Base-by-base conservation (phyloP, 2,888 invertebrate genomes). In the Alentia gelatinosa region DNA sequence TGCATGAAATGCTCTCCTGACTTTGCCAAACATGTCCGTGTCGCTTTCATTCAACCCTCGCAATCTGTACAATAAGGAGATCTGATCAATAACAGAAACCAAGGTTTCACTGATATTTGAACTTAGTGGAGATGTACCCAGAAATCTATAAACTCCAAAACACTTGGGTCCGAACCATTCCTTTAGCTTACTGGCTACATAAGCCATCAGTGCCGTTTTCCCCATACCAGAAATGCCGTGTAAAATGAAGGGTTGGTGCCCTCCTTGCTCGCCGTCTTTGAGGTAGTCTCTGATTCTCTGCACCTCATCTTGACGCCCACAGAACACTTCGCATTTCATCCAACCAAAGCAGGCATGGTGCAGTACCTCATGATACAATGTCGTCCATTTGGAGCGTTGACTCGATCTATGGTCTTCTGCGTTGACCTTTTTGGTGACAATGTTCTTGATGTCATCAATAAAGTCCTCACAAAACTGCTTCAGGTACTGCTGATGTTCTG, bases 41-140 rank as follows among this genome's bases (percentile, higher is more conserved):
- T 40, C 50, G 1, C 56, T n/a, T 35, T 91, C 89, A 19, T 4
- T 63, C 0, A 92, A 92, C 0, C n/a, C 39, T 42, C 39, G 9
- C 23, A 23, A 37, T 0, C 68, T 63, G 79, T 74, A 93, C 1
- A 89, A 68, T 4, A 90, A 40, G 40, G 86, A 89, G 4, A 94
- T 92, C 90, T 94, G 94, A 4, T 42, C 42, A 39, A 93, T 92
- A 0, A 94, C 86, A 42, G 93, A 94, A 19, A 91, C 39, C 19
- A 94, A 84, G 19, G 92, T 89, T 1, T 89, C 83, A 33, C 92
- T 90, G 0, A 94, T 93, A n/a, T 93, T 92, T 7, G 93, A 93
- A 23, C 94, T 93, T 50, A 92, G 92, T 0, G 94, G 93, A 7
- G 94, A 93, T 5, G 94, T 94, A 7, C 94, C 94, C 0, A 94